Evolutionary conservation across 2,888 invertebrate species (phyloP), one percentile per base, ranked within the genome.

Genomic region (Stenotaenia linearis): DNA sequence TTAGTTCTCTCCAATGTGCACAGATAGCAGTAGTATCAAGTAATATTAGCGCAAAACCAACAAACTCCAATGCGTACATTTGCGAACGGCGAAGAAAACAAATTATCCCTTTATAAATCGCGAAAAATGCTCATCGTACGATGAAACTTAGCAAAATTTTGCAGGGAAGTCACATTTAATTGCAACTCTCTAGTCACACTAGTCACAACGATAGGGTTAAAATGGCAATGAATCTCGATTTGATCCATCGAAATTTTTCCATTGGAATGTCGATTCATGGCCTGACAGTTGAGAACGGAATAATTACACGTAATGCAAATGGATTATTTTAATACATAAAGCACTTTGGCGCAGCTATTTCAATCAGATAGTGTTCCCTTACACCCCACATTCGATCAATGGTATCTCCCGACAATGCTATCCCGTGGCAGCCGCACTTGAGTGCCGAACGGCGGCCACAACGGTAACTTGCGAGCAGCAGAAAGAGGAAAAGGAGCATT

Each of bases 401-500:
- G 69, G 69, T 56, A 12, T 56, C 18, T 25, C 69, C 69, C 69
- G 69, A 1, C 69, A 69, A 28, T 28, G 28, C 69, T 69, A 69
- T 69, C 28, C 12, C n/a, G 69, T 69, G 69, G 69, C 69, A 28
- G 69, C 69, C 69, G 69, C 69, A 69, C 69, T 28, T 28, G 28
- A 69, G 25, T 69, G 69, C 69, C 69, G 28, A 69, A 28, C 28
- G 69, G 69, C 25, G 69, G 69, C 69, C 69, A 69, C 69, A 25
- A n/a, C 69, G 69, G 69, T 69, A 69, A 69, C 69, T 69, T 69
- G 15, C 28, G 50, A 50, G 28, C 69, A 69, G 25, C 69, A 69
- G 69, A 69, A 69, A 25, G 69, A 69, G 69, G 69, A 69, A 69
- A 69, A 23, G 69, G 25, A 69, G 69, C 69, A 69, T 69, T 69